These are phyloP conservation scores for Siniperca undulata DNA, from an alignment of 2,797 vertebrate genomes.

Conservation along the genomic window DNA sequence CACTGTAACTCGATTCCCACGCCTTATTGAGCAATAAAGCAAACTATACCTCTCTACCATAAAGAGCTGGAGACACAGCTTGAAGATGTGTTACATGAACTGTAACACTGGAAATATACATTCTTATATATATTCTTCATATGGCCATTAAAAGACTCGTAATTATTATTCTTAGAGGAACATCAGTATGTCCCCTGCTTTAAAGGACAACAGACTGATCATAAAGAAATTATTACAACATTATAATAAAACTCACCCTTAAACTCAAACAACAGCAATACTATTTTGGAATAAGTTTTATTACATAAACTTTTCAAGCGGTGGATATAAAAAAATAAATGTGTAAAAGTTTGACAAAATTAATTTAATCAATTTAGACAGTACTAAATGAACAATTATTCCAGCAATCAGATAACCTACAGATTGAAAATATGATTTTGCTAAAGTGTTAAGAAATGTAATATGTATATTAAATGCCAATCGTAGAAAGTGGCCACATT, in stretches of 20 bases:
- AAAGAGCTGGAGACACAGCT: slow-evolving; percentile 15
- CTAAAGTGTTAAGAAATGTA: slow-evolving; percentile 2
- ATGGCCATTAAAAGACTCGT: not conserved
- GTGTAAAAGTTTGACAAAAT: slow-evolving; percentile 49
- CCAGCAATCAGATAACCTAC: slow-evolving; percentile 39
- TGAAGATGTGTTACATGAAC: not conserved
- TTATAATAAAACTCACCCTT: not conserved
- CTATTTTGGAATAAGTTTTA: slow-evolving; percentile 45
- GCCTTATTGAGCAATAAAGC: slow-evolving; percentile 71
- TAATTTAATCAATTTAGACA: slow-evolving; percentile 16
- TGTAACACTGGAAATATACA: not conserved
- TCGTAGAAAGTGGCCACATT: not conserved
- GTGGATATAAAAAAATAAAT: slow-evolving; percentile 39
- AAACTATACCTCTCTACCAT: slow-evolving; percentile 41
- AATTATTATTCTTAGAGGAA: not conserved
- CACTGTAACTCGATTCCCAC: slow-evolving; percentile 79
- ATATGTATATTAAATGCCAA: not conserved
- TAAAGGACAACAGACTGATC: not conserved
- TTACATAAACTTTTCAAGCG: slow-evolving; percentile 50
- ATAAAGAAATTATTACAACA: not conserved
- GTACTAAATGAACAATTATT: slow-evolving; percentile 22
- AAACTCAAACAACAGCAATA: slow-evolving; percentile 2
- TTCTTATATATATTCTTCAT: not conserved
- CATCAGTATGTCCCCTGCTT: not conserved
- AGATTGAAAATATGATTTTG: slow-evolving; percentile 11